Conservation (phyloP, 2,113 vertebrate species). For the Caranx ignobilis region DNA sequence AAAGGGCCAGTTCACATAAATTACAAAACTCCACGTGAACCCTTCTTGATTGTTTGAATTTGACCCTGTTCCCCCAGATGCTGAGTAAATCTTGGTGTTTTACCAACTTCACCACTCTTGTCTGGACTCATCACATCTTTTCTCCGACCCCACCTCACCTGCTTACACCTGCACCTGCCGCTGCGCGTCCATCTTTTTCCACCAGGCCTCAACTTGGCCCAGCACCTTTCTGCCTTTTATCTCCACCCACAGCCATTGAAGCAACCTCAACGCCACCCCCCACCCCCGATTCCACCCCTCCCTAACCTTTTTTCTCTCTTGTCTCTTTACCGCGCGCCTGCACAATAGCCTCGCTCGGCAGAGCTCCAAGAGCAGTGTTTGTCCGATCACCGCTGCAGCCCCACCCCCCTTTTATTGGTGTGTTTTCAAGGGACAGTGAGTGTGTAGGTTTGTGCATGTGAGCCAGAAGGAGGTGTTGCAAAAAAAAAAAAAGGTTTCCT, state of each 20-base stretch:
- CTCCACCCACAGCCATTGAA: slow-evolving; percentile 59
- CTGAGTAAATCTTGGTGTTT: neutral
- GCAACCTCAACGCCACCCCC: slow-evolving; percentile 36
- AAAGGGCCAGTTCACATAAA: neutral
- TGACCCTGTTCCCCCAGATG: too few species aligned
- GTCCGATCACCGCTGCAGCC: slow-evolving; percentile 66
- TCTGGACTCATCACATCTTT: neutral
- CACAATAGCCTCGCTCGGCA: slow-evolving; percentile 77
- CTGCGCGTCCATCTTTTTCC: slow-evolving; percentile 18
- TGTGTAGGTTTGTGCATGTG: slow-evolving; percentile 17
- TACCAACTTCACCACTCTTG: neutral
- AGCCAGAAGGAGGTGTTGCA: slow-evolving; percentile 50
- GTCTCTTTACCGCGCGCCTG: slow-evolving; percentile 60
- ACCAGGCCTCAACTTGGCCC: slow-evolving; percentile 54
- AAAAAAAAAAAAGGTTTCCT: neutral
- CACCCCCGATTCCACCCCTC: slow-evolving; percentile 27
- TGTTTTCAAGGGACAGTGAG: slow-evolving; percentile 50
- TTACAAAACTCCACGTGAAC: neutral
- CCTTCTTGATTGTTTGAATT: too few species aligned
- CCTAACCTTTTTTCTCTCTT: slow-evolving; percentile 67
- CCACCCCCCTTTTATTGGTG: slow-evolving; percentile 63
- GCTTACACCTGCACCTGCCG: slow-evolving; percentile 50
- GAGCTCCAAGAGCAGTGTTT: slow-evolving; percentile 76
- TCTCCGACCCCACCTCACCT: slow-evolving; percentile 32
- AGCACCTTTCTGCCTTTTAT: slow-evolving; percentile 73